These are phyloP conservation scores for Meles meles DNA, from an alignment of 2,113 vertebrate genomes.

Conservation along the genomic window DNA sequence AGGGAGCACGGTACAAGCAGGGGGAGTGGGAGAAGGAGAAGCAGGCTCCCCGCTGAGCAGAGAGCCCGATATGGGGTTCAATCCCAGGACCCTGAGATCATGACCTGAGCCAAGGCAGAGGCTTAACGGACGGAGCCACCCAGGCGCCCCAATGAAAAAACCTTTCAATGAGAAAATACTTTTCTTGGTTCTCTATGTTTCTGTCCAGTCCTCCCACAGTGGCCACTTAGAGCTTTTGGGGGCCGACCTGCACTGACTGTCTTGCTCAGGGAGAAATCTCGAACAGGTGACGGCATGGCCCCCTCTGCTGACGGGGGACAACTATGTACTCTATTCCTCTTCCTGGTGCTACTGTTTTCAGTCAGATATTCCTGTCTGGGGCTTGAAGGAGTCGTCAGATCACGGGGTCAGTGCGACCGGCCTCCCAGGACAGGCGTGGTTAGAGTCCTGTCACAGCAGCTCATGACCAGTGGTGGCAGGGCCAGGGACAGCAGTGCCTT, in stretches of 20 bases:
- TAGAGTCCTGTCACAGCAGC: not conserved
- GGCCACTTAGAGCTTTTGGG: not conserved
- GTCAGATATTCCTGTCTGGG: not conserved
- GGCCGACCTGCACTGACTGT: not conserved
- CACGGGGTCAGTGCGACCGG: not conserved
- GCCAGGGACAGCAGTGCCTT: not conserved
- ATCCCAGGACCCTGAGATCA: too few species aligned
- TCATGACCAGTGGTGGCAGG: not conserved
- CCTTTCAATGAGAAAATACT: not conserved
- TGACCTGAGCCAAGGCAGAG: not conserved
- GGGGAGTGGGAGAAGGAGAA: not conserved
- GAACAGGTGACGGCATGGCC: not conserved
- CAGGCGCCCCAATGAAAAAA: not conserved
- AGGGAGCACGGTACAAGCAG: not conserved
- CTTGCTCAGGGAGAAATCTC: not conserved
- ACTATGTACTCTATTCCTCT: not conserved
- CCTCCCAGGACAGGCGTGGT: not conserved
- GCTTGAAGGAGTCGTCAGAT: not conserved
- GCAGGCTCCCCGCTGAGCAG: too few species aligned
- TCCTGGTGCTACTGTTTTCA: not conserved
- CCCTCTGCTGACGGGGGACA: not conserved
- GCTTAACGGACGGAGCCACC: not conserved
- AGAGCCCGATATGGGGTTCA: too few species aligned
- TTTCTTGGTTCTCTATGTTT: not conserved
- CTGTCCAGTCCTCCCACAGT: not conserved